These are phyloP conservation scores for Rhinopomastus cyanomelas DNA, from an alignment of 2,113 vertebrate species.

Conservation along the genomic window DNA sequence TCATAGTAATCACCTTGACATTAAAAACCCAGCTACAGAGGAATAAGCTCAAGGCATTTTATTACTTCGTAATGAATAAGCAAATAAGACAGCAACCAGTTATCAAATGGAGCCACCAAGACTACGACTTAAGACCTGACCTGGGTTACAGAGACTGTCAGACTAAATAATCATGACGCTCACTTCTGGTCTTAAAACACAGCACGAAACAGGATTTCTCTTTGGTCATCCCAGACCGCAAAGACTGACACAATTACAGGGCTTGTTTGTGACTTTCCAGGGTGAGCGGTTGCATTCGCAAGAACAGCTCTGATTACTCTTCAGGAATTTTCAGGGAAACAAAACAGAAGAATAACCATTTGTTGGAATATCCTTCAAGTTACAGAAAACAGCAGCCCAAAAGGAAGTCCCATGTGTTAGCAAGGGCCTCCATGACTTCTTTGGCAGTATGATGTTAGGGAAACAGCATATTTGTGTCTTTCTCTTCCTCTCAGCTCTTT, in stretches of 20 bases:
- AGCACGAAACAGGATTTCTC: background rate
- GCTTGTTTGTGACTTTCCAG: background rate
- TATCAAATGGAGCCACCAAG: background rate
- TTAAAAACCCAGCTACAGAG: background rate
- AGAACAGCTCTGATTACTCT: background rate
- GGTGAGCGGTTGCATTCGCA: background rate
- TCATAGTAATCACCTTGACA: background rate
- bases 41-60: background rate
- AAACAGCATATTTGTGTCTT: background rate
- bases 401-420: background rate
- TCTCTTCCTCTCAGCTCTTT: conserved; percentile 15
- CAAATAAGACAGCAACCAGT: conserved; percentile 2
- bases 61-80: background rate
- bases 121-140: background rate
- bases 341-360: background rate
- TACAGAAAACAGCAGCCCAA: background rate
- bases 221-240: background rate
- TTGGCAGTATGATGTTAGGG: background rate
- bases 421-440: background rate
- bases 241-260: background rate
- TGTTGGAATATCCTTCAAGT: background rate
- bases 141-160: background rate
- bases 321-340: background rate
- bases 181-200: background rate
- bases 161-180: background rate